Conservation (phyloP, 2,113 vertebrate genomes). For the Gnathonemus echidnorhynchus region DNA sequence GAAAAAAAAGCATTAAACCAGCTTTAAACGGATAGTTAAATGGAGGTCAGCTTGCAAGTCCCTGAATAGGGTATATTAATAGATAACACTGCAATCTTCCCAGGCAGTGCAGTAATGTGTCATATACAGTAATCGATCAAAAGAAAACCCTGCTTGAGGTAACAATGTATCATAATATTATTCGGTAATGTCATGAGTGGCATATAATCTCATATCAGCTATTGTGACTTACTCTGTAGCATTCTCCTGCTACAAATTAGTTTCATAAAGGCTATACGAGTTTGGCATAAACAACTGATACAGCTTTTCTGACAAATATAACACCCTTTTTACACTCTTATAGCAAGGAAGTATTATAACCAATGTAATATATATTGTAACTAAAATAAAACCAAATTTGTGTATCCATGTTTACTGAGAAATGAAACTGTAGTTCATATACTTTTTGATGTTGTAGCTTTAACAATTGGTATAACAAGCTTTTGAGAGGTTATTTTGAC, state of each 20-base stretch:
- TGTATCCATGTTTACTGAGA: background rate
- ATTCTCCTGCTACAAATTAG: background rate
- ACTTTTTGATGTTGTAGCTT: background rate
- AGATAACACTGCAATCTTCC: background rate
- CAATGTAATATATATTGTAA: background rate
- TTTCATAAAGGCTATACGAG: background rate
- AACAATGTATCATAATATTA: conserved; percentile 1
- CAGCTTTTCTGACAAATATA: background rate
- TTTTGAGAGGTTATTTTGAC: background rate
- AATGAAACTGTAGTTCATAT: background rate
- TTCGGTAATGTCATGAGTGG: background rate
- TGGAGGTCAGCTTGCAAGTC: background rate
- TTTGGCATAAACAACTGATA: background rate
- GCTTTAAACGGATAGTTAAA: background rate
- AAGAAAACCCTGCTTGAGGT: background rate
- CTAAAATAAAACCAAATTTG: background rate
- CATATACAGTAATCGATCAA: background rate
- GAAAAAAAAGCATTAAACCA: background rate
- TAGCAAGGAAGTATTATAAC: background rate
- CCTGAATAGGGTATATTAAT: background rate
- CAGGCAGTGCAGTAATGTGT: background rate
- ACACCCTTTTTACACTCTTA: background rate
- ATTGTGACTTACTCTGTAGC: background rate
- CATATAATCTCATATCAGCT: background rate
- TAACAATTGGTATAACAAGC: background rate